Conservation (phyloP, 2,113 vertebrate genomes). For the Eulacestoma nigropectus region DNA sequence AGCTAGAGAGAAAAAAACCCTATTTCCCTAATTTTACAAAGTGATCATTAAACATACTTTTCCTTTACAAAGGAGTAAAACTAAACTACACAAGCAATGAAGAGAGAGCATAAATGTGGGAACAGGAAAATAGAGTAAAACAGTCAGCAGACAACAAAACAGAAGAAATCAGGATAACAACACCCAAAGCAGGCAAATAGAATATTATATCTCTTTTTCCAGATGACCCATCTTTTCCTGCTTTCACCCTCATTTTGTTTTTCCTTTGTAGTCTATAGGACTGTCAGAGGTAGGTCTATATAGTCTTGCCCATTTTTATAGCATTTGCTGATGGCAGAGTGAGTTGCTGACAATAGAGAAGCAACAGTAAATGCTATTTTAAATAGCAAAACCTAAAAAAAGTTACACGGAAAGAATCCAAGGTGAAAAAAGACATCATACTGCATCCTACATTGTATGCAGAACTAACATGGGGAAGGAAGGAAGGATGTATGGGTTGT, state of each 20-base stretch:
- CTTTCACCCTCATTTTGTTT: background rate
- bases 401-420: background rate
- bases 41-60: background rate
- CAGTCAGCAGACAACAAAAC: background rate
- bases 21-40: background rate
- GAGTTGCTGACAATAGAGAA: background rate
- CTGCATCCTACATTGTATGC: background rate
- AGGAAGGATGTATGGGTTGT: background rate
- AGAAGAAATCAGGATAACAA: background rate
- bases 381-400: constrained; percentile 10
- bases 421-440: constrained; percentile 29
- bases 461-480: background rate
- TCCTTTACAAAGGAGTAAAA: background rate
- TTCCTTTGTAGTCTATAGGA: background rate
- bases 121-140: background rate
- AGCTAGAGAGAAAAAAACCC: background rate
- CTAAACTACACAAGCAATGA: background rate
- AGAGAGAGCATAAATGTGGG: background rate
- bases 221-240: background rate
- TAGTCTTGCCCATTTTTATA: background rate
- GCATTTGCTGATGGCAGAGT: background rate
- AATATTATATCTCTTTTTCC: background rate
- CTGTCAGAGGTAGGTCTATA: background rate
- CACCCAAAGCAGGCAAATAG: background rate
- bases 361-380: background rate